phyloP scores from a whole-genome alignment of 2,113 vertebrate genomes.

The Catharus minimus region DNA sequence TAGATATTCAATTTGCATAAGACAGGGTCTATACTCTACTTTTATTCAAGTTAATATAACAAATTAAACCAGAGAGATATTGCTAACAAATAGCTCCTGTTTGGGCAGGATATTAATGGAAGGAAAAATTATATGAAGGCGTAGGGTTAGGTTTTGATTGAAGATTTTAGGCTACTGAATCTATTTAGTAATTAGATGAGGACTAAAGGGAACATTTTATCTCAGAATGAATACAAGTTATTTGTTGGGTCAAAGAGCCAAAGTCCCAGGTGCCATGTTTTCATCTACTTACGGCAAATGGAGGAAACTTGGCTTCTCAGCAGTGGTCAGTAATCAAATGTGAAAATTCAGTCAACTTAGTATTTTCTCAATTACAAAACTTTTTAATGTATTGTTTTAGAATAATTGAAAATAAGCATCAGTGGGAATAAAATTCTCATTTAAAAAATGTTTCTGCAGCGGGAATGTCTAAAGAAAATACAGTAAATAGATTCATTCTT shows the following conservation, averaged over 20 bases:
- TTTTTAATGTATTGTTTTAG: conserved; percentile 52
- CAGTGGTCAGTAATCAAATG: conserved; percentile 49
- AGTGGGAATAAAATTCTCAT: conserved; percentile 34
- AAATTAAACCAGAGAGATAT: neutral
- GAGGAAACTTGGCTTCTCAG: conserved; percentile 26
- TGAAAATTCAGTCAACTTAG: conserved; percentile 3
- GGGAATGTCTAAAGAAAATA: neutral
- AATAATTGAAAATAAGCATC: conserved; percentile 58
- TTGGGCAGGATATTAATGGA: conserved; percentile 27
- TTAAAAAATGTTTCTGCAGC: conserved; percentile 37
- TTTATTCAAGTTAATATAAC: neutral
- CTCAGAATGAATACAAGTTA: neutral
- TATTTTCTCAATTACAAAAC: conserved; percentile 36
- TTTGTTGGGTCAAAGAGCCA: conserved; percentile 16
- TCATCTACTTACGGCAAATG: conserved; percentile 7
- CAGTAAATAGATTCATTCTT: neutral
- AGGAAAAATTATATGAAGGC: conserved; percentile 41
- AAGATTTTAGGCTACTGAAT: conserved; percentile 55
- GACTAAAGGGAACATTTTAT: conserved; percentile 23
- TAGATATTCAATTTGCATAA: neutral
- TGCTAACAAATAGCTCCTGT: conserved; percentile 22
- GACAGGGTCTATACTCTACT: neutral
- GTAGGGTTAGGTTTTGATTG: conserved; percentile 39
- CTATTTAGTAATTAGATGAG: conserved; percentile 47
- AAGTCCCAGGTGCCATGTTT: neutral